Evolutionary conservation across 1,140 invertebrate species (phyloP), one percentile per base, ranked within the genome.

Genomic region (Papilio dardanus): DNA sequence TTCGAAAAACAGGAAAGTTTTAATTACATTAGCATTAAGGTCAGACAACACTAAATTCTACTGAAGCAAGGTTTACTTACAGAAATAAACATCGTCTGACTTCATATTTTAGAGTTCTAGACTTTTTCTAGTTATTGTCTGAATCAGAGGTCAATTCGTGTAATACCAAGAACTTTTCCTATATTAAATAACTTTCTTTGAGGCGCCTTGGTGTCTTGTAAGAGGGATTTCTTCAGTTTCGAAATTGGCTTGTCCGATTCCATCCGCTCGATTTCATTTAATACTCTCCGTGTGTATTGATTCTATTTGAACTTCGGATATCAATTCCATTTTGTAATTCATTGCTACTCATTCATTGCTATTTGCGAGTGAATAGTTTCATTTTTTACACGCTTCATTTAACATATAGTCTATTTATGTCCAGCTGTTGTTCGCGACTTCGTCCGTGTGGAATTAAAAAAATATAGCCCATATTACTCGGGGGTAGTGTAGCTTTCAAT

Each of bases 221-320:
- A 28, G 54, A 62, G 54, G 54, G 54, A 62, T 62, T 62, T 24
- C 24, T 62, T 62, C 54, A 30, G 2, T 62, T 12, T 30, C 24
- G 24, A 28, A 62, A 62, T 62, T 62, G 54, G 21, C 54, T 62
- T 62, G 24, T 62, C 21, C 24, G 24, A 62, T 62, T 28, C 14
- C 24, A 62, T 28, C 54, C 54, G 54, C 54, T 62, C 54, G 54
- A 62, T 62, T 62, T 62, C 54, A 62, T 62, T 62, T 14, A 62
- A 62, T 62, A 62, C 54, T 4, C 12, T 62, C 24, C 54, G 54
- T 30, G 54, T 62, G 2, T 30, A 62, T 54, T 28, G 50, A 54
- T 62, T 30, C 54, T 28, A 14, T 28, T 62, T 62, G 54, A 62
- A 28, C 54, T 62, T 62, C 21, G 6, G 24, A 14, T 28, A 12